Percentiles rank a stretch among this genome's conserved stretches.
phyloP scores from a whole-genome alignment of 2,113 vertebrate genomes.

The Pituophis catenifer region DNA sequence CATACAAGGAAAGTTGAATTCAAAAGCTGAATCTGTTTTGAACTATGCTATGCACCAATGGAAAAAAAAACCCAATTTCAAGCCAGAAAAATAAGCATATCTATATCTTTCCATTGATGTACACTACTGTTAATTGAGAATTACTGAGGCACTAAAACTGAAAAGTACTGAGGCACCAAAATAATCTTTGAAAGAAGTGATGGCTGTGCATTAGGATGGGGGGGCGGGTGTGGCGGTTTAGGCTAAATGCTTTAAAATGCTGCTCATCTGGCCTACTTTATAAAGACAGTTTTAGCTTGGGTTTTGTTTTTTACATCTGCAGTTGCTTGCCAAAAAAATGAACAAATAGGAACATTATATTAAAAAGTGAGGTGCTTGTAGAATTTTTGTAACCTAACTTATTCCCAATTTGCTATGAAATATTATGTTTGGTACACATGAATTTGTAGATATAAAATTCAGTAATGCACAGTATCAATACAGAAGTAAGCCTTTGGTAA shows the following conservation, averaged over 20 bases:
- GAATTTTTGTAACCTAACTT: slow-evolving; percentile 5
- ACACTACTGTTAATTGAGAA: background rate
- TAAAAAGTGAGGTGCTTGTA: background rate
- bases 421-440: background rate
- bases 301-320: background rate
- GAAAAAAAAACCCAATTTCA: background rate
- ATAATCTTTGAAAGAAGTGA: background rate
- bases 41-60: background rate
- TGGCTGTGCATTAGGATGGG: background rate
- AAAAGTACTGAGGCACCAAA: background rate
- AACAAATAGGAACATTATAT: background rate
- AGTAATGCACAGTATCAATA: background rate
- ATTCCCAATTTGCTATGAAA: slow-evolving; percentile 13
- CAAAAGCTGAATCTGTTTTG: background rate
- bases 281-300: background rate
- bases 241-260: background rate
- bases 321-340: background rate
- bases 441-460: background rate
- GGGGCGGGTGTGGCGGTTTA: too few relatives aligned
- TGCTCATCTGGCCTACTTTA: background rate
- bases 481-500: slow-evolving; percentile 24
- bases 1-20: background rate
- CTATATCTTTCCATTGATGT: background rate
- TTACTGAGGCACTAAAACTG: background rate
- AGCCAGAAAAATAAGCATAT: background rate